phyloP scores from a whole-genome alignment of 2,888 invertebrate genomes.

The Thera obeliscata region DNA sequence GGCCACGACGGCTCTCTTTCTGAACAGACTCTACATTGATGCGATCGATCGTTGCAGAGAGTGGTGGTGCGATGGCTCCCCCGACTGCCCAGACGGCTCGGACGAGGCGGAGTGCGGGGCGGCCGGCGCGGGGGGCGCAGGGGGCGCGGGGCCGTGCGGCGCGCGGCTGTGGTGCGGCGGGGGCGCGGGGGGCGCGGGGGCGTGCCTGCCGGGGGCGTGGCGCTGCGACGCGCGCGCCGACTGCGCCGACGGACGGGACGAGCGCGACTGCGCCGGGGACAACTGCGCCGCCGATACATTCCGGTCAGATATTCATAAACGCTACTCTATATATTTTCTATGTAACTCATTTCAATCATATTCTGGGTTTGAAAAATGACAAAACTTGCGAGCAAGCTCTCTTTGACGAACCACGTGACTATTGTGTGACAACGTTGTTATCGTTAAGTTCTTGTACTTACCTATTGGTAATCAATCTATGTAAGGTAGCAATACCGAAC shows the following conservation, averaged over 20 bases:
- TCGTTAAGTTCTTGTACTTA: too few species aligned
- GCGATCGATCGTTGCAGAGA: constrained; percentile 41
- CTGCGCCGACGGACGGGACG: constrained; percentile 87
- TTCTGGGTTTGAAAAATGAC: too few species aligned
- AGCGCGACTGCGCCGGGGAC: constrained; percentile 63
- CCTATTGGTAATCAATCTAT: too few species aligned
- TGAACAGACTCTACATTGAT: too few species aligned
- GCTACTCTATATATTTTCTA: too few species aligned
- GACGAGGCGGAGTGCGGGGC: constrained; percentile 56
- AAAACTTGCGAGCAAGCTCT: too few species aligned
- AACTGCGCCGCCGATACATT: constrained; percentile 74
- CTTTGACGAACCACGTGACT: too few species aligned
- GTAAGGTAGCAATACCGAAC: too few species aligned
- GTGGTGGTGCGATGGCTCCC: constrained; percentile 56
- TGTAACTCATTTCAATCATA: too few species aligned
- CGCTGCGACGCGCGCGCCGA: constrained; percentile 87
- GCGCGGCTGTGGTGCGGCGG: constrained; percentile 84
- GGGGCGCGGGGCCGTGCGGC: constrained; percentile 86
- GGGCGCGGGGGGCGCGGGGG: constrained; percentile 56
- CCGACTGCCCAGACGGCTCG: constrained; percentile 78
- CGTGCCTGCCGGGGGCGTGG: constrained; percentile 83
- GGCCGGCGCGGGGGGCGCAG: constrained; percentile 45
- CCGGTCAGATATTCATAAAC: constrained; percentile 45
- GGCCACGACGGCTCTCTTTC: too few species aligned
- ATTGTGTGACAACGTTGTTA: too few species aligned